These are phyloP conservation scores for Cryptotermes secundus DNA, from an alignment of 1,140 invertebrate genomes.

Conservation along the genomic window DNA sequence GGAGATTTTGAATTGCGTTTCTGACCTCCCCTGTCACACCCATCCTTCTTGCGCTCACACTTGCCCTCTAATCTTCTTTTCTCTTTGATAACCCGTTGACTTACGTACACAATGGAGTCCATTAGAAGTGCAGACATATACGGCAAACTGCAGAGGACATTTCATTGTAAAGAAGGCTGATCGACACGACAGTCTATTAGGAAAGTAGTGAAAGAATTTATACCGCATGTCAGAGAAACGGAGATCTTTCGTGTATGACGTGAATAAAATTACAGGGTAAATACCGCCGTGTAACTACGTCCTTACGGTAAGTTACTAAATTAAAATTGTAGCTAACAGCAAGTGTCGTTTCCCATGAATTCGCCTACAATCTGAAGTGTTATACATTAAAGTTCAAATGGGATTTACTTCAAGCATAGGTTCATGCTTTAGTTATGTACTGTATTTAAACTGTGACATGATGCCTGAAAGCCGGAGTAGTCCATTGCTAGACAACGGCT, in stretches of 20 bases:
- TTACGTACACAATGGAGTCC: neutral
- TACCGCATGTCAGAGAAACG: neutral
- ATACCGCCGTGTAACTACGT: neutral
- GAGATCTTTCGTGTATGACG: neutral
- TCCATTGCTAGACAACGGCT: too few relatives aligned
- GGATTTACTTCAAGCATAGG: too few relatives aligned
- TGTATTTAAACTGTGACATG: too few relatives aligned
- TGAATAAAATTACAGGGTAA: neutral
- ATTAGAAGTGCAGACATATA: neutral
- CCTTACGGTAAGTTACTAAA: too few relatives aligned
- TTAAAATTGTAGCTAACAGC: too few relatives aligned
- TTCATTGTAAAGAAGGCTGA: neutral
- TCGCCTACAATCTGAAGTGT: too few relatives aligned
- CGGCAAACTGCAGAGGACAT: neutral
- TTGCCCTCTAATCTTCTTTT: constrained; percentile 7
- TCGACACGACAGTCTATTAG: neutral
- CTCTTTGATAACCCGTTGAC: neutral
- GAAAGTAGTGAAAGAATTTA: neutral
- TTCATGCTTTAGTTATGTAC: too few relatives aligned
- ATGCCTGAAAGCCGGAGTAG: too few relatives aligned
- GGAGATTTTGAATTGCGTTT: neutral
- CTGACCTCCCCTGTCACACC: neutral
- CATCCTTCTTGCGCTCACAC: neutral
- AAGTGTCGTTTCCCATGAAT: too few relatives aligned
- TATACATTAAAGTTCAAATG: too few relatives aligned